These are phyloP conservation scores for Pollachius pollachius DNA, from an alignment of 2,113 vertebrate genomes.

Conservation along the genomic window DNA sequence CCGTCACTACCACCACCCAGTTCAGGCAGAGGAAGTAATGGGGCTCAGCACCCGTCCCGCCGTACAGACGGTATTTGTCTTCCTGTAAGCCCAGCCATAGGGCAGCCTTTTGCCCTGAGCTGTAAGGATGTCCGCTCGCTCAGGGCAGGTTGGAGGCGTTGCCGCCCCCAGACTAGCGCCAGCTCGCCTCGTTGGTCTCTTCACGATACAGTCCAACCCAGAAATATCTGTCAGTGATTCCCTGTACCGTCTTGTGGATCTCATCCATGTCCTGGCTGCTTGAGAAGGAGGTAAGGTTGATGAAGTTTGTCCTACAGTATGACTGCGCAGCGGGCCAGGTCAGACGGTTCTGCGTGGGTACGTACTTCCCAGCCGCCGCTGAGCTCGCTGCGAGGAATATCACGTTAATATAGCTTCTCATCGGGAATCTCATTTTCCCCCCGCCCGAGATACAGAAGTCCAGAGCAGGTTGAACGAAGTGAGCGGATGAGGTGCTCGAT, in stretches of 20 bases:
- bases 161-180: neutral
- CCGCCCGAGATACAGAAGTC: no score
- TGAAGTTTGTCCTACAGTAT: neutral
- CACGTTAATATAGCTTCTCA: neutral
- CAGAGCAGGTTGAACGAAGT: no score
- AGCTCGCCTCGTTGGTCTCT: neutral
- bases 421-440: neutral
- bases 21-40: conserved; percentile 21
- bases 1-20: neutral
- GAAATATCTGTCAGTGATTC: neutral
- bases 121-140: neutral
- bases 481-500: no score
- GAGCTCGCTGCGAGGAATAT: neutral
- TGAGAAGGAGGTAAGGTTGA: neutral
- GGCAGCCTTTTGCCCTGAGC: neutral
- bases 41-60: rapidly evolving
- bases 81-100: neutral
- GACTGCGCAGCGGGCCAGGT: neutral
- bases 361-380: neutral
- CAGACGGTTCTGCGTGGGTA: neutral
- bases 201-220: neutral
- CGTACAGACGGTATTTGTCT: neutral
- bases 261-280: neutral
- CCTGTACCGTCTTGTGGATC: neutral
- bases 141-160: neutral